Base-by-base conservation (phyloP, 1,140 invertebrate species). In the Drosophila setifemur region DNA sequence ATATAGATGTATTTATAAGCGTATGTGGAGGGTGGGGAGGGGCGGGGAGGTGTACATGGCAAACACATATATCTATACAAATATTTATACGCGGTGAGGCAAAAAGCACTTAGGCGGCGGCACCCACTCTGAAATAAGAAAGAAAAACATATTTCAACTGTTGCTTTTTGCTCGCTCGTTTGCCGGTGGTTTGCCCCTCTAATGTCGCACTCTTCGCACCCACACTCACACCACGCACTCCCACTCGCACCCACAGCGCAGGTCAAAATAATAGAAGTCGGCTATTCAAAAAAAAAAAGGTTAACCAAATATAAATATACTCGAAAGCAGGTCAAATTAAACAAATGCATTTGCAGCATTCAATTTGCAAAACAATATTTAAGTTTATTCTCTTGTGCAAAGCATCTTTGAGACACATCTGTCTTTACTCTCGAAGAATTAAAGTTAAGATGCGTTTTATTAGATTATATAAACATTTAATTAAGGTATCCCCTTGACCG, bases 91-190 rank as follows among this genome's bases (percentile, higher is more conserved):
- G 61, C 70, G 55, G 63, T 53, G 57, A 76, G 64, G 52, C 66
- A 77, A 69, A 61, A 63, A 79, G 76, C 76, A 81, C 76, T 81
- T 81, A 81, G 76, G 60, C 52, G 28, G 74, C 70, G 79, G 79
- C 78, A 83, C 79, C 78, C 78, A 85, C 79, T 73, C 73, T 77
- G 35, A 61, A 63, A 72, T 61, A 73, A 54, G 54, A 49, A 79
- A 70, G 37, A 58, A 49, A 57, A 67, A 73, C 43, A 77, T 73
- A 83, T 82, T 82, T 82, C 58, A 83, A 73, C 63, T 83, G 61
- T 77, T 85, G 78, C 77, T 67, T 25, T 45, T 25, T 45, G 43
- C 48, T 39, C n/a, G 26, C 33, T 60, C 25, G 26, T 37, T 60
- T 66, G 63, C 63, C 66, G 63, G 48, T 68, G n/a, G 39, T 76